phyloP scores from a whole-genome alignment of 2,797 vertebrate species.

The Falco columbarius region DNA sequence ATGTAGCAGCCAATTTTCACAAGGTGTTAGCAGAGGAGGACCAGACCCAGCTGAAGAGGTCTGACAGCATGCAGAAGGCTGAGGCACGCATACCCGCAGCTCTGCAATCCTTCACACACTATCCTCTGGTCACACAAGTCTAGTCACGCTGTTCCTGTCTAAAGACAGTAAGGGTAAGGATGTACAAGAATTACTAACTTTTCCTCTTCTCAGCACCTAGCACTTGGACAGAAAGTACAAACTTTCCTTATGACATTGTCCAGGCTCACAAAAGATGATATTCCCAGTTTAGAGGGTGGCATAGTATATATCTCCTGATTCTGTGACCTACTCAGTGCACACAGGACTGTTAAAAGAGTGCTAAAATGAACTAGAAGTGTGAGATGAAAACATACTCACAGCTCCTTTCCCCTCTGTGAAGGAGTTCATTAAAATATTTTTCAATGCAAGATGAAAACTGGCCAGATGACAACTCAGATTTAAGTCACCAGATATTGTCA shows the following conservation, averaged over 20 bases:
- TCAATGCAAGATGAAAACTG: not conserved
- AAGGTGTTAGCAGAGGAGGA: not conserved
- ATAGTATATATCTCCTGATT: fast-evolving
- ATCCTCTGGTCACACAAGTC: not conserved
- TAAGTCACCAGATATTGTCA: not conserved
- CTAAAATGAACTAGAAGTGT: not conserved
- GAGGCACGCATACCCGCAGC: not conserved
- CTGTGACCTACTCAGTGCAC: not conserved
- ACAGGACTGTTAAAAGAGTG: not conserved
- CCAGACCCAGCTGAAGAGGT: not conserved
- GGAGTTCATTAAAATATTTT: not conserved
- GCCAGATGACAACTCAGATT: not conserved
- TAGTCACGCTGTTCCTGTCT: fast-evolving
- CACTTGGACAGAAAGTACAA: not conserved
- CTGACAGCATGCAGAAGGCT: not conserved
- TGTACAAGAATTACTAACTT: not conserved
- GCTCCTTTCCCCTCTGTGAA: not conserved
- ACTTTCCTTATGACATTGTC: not conserved
- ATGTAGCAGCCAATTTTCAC: not conserved
- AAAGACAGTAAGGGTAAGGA: fast-evolving
- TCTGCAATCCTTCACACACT: not conserved
- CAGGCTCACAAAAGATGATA: not conserved
- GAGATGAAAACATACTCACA: not conserved
- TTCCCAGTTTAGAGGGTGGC: not conserved
- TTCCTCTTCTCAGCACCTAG: not conserved